phyloP scores from a whole-genome alignment of 2,113 vertebrate species.

The Ascaphus truei region DNA sequence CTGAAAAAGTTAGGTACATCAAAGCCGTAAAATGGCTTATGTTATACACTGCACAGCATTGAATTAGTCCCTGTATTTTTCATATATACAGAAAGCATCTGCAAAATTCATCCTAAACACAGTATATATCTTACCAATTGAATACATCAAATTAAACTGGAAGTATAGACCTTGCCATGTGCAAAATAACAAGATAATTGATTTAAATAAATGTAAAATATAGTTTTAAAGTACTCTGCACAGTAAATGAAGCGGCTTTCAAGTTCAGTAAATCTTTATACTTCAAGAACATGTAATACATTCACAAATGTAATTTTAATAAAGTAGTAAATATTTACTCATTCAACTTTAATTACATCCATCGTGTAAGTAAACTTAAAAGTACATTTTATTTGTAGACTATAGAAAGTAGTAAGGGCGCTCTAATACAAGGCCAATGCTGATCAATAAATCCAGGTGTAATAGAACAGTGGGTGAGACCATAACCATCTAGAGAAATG shows the following conservation, averaged over 20 bases:
- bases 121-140: conserved; percentile 70
- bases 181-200: conserved; percentile 77
- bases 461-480: no score
- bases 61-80: conserved; percentile 78
- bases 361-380: conserved; percentile 75
- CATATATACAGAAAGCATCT: conserved; percentile 88
- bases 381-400: conserved; percentile 71
- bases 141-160: conserved; percentile 76
- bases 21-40: conserved; percentile 98
- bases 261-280: conserved; percentile 81
- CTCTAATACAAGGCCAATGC: no score
- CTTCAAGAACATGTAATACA: conserved; percentile 93
- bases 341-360: conserved; percentile 94
- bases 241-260: conserved; percentile 92
- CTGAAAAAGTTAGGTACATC: conserved; percentile 94
- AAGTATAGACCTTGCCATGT: conserved; percentile 81
- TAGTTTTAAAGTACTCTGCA: conserved; percentile 81
- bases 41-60: conserved; percentile 85
- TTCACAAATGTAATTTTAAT: conserved; percentile 96
- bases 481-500: no score
- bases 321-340: conserved; percentile 83
- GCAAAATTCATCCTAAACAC: conserved; percentile 87
- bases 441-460: no score
- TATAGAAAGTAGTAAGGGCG: no score
- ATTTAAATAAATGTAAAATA: conserved; percentile 77